Percentiles rank a stretch among this genome's conserved stretches.
phyloP scores from a whole-genome alignment of 2,888 invertebrate species.

The Synanthedon andrenaeformis region DNA sequence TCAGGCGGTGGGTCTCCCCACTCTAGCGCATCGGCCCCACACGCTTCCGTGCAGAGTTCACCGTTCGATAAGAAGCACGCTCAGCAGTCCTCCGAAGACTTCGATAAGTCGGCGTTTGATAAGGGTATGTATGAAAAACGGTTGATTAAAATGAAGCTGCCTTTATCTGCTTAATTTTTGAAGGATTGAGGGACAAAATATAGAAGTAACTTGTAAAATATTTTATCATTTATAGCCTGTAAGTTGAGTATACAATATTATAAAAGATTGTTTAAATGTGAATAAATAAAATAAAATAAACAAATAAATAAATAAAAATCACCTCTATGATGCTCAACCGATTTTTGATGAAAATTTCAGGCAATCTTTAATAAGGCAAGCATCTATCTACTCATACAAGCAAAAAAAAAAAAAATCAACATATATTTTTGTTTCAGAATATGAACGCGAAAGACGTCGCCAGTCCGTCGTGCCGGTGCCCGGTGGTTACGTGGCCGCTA shows the following conservation, averaged over 20 bases:
- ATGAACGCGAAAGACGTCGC: constrained; percentile 57
- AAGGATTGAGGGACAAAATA: no score
- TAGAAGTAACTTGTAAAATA: not conserved
- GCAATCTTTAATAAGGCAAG: no score
- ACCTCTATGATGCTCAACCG: no score
- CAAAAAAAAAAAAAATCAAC: no score
- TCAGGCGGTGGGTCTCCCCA: constrained; percentile 55
- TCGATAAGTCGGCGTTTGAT: constrained; percentile 53
- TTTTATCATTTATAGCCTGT: no score
- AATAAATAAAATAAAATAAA: no score
- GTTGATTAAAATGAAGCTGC: not conserved
- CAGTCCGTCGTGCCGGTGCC: constrained; percentile 29
- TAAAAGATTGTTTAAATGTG: no score
- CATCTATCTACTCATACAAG: no score
- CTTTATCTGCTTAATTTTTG: no score
- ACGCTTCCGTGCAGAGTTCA: constrained; percentile 27
- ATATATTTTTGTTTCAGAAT: constrained; percentile 28
- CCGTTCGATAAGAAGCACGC: constrained; percentile 49
- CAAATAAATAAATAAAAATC: no score
- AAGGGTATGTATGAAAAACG: constrained; percentile 32
- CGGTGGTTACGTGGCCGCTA: constrained; percentile 57
- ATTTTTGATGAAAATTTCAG: no score
- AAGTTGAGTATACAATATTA: no score
- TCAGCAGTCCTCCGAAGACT: constrained; percentile 39
- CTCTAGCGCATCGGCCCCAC: constrained; percentile 32